Base-by-base conservation (phyloP, 2,888 invertebrate genomes). In the Uropetala carovei region DNA sequence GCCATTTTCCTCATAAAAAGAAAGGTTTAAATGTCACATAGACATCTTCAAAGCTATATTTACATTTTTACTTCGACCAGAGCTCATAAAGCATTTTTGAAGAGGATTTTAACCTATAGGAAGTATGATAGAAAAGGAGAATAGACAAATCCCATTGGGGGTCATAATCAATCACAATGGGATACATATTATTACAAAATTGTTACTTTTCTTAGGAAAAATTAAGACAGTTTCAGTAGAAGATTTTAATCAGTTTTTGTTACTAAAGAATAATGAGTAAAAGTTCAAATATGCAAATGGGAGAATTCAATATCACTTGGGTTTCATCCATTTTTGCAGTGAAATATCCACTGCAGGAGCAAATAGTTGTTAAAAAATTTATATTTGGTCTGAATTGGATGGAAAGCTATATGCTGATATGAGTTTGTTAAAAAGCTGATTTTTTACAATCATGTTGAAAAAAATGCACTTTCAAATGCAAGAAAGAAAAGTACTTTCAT, bases 201-300 rank as follows among this genome's bases (percentile, higher is more conserved):
- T 89, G 89, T 89, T 68, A 64, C 68, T 89, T 68, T 43, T 89
- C 64, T 64, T 89, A 89, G 89, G 89, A 89, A 89, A 89, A 89
- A 89, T 89, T 89, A 89, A 89, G 89, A 89, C 60, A 89, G 64
- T 89, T 89, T 89, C 89, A 89, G 64, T 89, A 89, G 89, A 89
- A 89, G 89, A 89, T 64, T 89, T 89, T 60, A 89, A 30, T 64
- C 60, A 64, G 60, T 89, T 86, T 83, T 83, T 43, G 83, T 60
- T 68, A 89, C 89, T 89, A 89, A 89, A 89, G 89, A 89, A 89
- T 89, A 89, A 89, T 89, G 89, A 89, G 89, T 89, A 89, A 89
- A 43, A 89, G 60, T 89, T 89, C 89, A 89, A 89, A 89, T 89
- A 89, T 89, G 64, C 64, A 14, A 89, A 89, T 89, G 64, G 89